Evolutionary conservation across 2,888 invertebrate species (phyloP).

Genomic region (Carabus problematicus): DNA sequence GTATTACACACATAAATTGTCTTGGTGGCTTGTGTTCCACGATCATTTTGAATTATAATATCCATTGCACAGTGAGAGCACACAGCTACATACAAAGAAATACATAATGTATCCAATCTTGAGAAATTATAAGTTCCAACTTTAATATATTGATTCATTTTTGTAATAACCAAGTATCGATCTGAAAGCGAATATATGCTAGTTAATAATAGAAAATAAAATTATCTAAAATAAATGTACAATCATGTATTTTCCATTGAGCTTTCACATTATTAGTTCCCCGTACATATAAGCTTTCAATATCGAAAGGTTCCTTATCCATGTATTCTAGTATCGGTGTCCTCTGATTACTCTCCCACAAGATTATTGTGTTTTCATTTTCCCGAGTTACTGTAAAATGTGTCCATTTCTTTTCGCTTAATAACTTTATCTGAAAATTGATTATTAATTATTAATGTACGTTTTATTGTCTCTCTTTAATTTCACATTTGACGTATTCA

Average conservation of each 20-base stretch:
- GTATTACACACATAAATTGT: background rate
- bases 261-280: background rate
- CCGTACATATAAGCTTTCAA: background rate
- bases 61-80: slow-evolving; percentile 9
- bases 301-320: background rate
- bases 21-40: background rate
- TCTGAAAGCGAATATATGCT: slow-evolving; percentile 23
- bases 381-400: slow-evolving; percentile 20
- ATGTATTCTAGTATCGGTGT: slow-evolving; percentile 6
- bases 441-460: too few relatives aligned
- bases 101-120: slow-evolving; percentile 1
- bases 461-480: too few relatives aligned
- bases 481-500: too few relatives aligned
- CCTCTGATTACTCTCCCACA: background rate
- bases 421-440: background rate
- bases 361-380: background rate
- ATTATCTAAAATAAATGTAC: slow-evolving; percentile 6
- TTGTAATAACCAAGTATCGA: slow-evolving; percentile 3
- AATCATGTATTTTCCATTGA: slow-evolving; percentile 29
- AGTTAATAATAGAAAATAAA: background rate
- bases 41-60: background rate
- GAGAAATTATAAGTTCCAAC: background rate
- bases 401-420: slow-evolving; percentile 20
- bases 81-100: slow-evolving; percentile 23
- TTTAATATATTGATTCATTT: background rate